Base-by-base conservation (phyloP, 2,888 invertebrate species). In the Agrilus cyanescens region DNA sequence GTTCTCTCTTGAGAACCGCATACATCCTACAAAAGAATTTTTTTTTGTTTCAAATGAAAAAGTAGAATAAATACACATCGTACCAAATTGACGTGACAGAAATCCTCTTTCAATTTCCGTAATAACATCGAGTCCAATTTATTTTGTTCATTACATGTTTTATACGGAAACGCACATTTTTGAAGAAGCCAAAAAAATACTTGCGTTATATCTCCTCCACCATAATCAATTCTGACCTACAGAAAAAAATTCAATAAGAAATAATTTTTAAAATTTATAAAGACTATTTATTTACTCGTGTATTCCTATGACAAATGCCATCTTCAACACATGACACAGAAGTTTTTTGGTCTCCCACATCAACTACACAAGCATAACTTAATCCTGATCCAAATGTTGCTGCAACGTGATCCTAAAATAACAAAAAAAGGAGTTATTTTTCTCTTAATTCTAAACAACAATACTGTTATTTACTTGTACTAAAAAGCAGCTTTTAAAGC, bases 281-380 rank as follows among this genome's bases (percentile, higher is more conserved):
- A 25, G 20, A 20, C 2, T n/a, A n/a, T n/a, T 3, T 20, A 20
- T 20, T 55, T 57, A 82, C 78, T 58, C 93, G 72, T 0, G 94
- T 90, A 49, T 84, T 82, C 51, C 85, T 79, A 57, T 90, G 89
- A 16, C 94, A 94, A 46, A 95, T 86, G 1, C 93, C 94, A 71
- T 95, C 95, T 69, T 95, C 95, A 1, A 95, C 91, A 69, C 95
- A 96, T 2, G 91, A 91, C 14, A 96, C 85, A 0, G 93, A 89
- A 0, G 90, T 91, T 70, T 95, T 95, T 62, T 94, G 90, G 60
- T 94, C 94, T 0, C 95, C 95, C 40, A 95, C 82, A 62, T 95
- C 94, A 1, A 96, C 86, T 1, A 95, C 91, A 68, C 95, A 95
- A 0, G 93, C 94, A 57, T 83, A 86, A 37, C 82, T 80, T 12